Evolutionary conservation across 2,888 invertebrate genomes (phyloP).

Genomic region (Ichneumoninae sp.): DNA sequence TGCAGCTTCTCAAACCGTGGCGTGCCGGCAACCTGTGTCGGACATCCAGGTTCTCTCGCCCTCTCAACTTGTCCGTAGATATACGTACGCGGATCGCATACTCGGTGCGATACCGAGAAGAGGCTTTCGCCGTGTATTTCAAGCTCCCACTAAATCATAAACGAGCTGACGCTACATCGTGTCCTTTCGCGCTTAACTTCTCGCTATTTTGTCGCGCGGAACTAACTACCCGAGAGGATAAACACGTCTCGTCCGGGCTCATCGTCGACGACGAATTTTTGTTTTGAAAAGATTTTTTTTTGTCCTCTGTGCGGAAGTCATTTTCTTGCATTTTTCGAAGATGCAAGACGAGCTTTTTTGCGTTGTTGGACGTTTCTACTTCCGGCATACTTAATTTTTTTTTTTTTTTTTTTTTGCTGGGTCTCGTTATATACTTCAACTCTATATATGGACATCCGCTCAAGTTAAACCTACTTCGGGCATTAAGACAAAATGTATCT

Average conservation of each 20-base stretch:
- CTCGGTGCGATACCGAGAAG: slow-evolving; percentile 19
- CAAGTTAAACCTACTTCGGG: no score
- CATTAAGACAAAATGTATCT: no score
- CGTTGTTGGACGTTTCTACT: background rate
- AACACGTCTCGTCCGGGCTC: slow-evolving; percentile 42
- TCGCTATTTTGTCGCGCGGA: slow-evolving; percentile 61
- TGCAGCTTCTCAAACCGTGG: slow-evolving; percentile 53
- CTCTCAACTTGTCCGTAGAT: slow-evolving; percentile 4
- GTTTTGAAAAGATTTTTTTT: background rate
- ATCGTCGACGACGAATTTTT: background rate
- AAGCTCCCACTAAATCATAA: slow-evolving; percentile 64
- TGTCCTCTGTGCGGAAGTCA: background rate
- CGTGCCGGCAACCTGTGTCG: slow-evolving; percentile 56
- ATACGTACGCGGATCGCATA: background rate
- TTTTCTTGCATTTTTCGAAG: background rate
- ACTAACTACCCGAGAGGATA: slow-evolving; percentile 48
- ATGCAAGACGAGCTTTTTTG: background rate
- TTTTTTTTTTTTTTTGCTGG: background rate
- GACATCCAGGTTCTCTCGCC: slow-evolving; percentile 53
- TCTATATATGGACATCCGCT: no score
- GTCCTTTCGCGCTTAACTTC: slow-evolving; percentile 54
- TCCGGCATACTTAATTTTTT: background rate
- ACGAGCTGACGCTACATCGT: slow-evolving; percentile 55
- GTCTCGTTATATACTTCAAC: no score
- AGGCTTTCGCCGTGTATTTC: slow-evolving; percentile 6